Base-by-base conservation (phyloP, 1,140 invertebrate species). In the Nebria ingens region DNA sequence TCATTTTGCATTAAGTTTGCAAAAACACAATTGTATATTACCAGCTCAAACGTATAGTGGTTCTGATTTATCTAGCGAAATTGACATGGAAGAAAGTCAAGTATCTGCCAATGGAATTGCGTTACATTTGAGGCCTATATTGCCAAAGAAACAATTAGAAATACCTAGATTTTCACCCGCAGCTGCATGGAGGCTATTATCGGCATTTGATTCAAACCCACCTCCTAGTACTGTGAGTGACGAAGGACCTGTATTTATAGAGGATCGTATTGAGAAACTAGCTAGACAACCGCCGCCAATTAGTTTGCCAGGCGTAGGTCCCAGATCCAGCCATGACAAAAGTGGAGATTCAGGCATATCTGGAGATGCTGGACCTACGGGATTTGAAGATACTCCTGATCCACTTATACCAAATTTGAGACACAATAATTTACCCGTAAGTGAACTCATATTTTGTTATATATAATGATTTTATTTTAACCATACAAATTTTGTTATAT, bases 311-410 rank as follows among this genome's bases (percentile, higher is more conserved):
- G 62, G 64, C 17, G 54, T 69, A 2, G 70, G 69, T 6, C 70
- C 65, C 2, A 61, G 73, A 2, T 72, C 69, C 38, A 71, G 66
- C 23, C 71, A 74, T 38, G 85, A 88, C 62, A 85, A 85, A 65
- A 86, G 84, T 1, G 86, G 84, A 0, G 87, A 91, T 68, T 89
- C 85, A 0, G 87, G 86, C 0, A 89, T 89, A 57, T 88, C 86
- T 1, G 86, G 83, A 1, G 86, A 88, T 67, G 80, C 62, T 25
- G 60, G 61, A 21, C 58, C 62, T 19, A 52, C 58, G 1, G 55
- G 42, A 19, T 62, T 58, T 40, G 61, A 61, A 11, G 65, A 66
- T 34, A 58, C 49, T 55, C 54, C 58, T n/a, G 22, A 23, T 21
- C 13, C 19, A 2, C 2, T 6, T 25, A 21, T 51, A 29, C 21